Conservation (phyloP, 2,888 invertebrate species). For the Cantharis lateralis region DNA sequence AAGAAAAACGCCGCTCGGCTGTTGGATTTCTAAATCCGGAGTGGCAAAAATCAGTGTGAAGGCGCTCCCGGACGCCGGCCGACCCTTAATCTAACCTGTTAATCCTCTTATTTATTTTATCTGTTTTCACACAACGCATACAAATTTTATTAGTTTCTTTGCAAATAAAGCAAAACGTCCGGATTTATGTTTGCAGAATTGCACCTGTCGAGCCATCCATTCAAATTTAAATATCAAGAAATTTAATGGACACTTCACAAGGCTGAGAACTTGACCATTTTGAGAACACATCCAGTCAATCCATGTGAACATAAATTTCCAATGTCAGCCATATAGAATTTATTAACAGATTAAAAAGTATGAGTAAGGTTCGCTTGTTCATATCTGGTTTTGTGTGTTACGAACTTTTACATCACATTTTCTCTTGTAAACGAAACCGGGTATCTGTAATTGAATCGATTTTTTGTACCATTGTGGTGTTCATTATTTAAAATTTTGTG, state of each 20-base stretch:
- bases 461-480: not conserved
- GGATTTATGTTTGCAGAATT: conserved; percentile 2
- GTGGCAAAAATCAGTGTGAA: not conserved
- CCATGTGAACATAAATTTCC: not conserved
- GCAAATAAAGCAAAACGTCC: not conserved
- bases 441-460: not conserved
- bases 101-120: not conserved
- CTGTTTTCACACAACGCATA: not conserved
- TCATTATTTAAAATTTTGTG: not conserved
- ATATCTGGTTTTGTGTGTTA: not conserved
- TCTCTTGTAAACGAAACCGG: not conserved
- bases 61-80: not conserved
- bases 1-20: not conserved
- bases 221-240: conserved; percentile 12
- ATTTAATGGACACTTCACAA: conserved; percentile 5
- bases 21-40: not conserved
- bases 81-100: not conserved
- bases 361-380: not conserved
- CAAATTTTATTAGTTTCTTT: not conserved
- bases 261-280: not conserved
- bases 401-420: not conserved
- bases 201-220: conserved; percentile 5
- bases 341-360: not conserved
- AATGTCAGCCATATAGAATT: not conserved
- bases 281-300: not conserved